Conservation (phyloP, 2,113 vertebrate genomes). For the Rhombomys opimus region DNA sequence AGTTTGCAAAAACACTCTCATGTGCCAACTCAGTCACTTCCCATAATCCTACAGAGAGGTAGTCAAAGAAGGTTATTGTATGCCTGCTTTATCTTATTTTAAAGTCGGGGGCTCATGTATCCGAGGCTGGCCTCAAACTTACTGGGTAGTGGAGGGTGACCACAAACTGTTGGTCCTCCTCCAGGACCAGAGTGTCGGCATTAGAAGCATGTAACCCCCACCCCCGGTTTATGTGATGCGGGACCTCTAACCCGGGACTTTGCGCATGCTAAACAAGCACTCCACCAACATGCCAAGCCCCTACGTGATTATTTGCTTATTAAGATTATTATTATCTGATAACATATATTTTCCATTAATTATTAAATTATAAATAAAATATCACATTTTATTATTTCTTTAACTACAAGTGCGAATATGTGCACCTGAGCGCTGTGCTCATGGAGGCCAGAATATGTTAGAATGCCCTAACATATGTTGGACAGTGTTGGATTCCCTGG, state of each 20-base stretch:
- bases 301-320: not conserved
- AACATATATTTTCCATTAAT: not conserved
- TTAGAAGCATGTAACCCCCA: not conserved
- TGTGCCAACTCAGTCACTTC: not conserved
- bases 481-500: not conserved
- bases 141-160: not conserved
- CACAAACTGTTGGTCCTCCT: not conserved
- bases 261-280: not conserved
- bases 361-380: not conserved
- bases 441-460: not conserved
- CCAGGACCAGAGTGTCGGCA: not conserved
- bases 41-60: not conserved
- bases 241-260: not conserved
- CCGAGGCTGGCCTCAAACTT: not conserved
- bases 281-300: not conserved
- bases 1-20: not conserved
- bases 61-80: not conserved
- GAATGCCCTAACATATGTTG: too few species aligned
- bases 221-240: too few species aligned
- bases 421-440: not conserved
- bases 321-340: not conserved
- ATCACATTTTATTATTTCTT: not conserved
- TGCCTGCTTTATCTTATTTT: not conserved
- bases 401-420: not conserved
- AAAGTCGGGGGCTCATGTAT: not conserved